Conservation (phyloP, 2,797 vertebrate species). For the Hypotaenidia philippensis region DNA sequence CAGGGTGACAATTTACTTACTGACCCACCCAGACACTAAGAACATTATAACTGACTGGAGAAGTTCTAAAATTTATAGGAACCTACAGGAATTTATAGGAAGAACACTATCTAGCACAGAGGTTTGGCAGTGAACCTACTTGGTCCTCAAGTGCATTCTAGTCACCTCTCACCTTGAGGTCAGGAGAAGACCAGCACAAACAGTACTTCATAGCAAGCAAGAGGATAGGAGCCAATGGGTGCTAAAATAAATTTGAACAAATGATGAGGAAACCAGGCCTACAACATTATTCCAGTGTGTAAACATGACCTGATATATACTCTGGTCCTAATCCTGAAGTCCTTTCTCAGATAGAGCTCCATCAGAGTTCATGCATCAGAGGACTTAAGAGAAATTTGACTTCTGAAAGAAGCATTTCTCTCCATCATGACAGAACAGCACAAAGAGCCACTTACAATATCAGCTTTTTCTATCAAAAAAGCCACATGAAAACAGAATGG, state of each 20-base stretch:
- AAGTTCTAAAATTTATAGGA: not conserved
- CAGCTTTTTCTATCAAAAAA: not conserved
- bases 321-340: not conserved
- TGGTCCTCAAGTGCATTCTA: not conserved
- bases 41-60: not conserved
- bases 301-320: not conserved
- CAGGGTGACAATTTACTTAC: slow-evolving; percentile 15
- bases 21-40: not conserved
- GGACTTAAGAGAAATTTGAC: not conserved
- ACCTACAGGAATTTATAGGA: not conserved
- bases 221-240: fast-evolving
- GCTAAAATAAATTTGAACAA: not conserved
- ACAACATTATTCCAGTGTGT: not conserved
- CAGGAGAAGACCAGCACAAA: not conserved
- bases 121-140: not conserved
- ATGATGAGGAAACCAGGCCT: not conserved
- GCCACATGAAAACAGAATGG: not conserved
- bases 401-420: not conserved
- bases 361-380: not conserved
- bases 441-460: not conserved
- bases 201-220: not conserved
- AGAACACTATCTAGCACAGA: not conserved
- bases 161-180: not conserved
- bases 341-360: not conserved
- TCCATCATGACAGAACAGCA: not conserved